These are phyloP conservation scores for Ctenoplectra terminalis DNA, from an alignment of 1,140 invertebrate genomes.

Conservation along the genomic window DNA sequence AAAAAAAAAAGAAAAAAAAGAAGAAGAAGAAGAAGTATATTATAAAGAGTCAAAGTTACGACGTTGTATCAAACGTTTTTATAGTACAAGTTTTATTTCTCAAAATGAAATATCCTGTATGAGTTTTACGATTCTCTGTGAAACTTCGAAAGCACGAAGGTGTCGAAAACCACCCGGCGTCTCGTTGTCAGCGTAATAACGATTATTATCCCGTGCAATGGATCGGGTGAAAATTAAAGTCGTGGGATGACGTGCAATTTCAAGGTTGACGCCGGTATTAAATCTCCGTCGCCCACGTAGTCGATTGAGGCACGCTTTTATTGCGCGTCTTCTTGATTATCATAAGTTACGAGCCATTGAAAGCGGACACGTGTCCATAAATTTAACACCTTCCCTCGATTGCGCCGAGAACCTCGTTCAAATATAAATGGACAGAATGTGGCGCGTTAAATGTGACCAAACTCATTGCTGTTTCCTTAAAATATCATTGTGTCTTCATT, in stretches of 20 bases:
- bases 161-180: not conserved
- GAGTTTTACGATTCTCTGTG: not conserved
- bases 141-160: not conserved
- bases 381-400: not conserved
- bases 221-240: not conserved
- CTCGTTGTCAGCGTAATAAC: not conserved
- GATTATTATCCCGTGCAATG: not conserved
- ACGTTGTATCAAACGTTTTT: too few species aligned
- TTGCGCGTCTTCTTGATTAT: not conserved
- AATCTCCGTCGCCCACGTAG: slow-evolving; percentile 6
- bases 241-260: not conserved
- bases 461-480: not conserved
- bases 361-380: not conserved
- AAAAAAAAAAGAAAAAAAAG: too few species aligned
- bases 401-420: not conserved
- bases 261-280: not conserved
- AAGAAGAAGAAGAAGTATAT: too few species aligned
- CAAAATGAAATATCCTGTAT: not conserved
- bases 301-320: not conserved
- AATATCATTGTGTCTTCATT: not conserved
- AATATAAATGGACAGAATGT: not conserved
- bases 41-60: too few species aligned
- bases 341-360: not conserved
- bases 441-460: too few species aligned
- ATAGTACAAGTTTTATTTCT: not conserved